Evolutionary conservation across 2,113 vertebrate genomes (phyloP).

Genomic region (Aplodontia rufa): DNA sequence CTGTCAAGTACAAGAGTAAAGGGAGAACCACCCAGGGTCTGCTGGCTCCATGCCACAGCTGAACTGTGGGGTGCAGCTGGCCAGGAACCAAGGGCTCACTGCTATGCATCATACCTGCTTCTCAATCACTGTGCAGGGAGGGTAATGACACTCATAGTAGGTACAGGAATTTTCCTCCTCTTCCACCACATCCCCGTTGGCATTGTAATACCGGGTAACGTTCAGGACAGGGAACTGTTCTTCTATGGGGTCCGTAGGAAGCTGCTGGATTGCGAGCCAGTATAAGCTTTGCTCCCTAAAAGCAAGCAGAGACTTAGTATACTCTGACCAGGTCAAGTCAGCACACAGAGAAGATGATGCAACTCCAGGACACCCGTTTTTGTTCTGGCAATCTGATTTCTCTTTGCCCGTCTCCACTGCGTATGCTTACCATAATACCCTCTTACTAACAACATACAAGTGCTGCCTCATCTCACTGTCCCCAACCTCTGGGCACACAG

Average conservation of each 20-base stretch:
- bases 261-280: slow-evolving; percentile 98
- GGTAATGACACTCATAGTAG: slow-evolving; percentile 99
- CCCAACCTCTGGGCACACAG: background rate
- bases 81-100: background rate
- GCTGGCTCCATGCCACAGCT: no score
- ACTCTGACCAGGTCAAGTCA: no score
- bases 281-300: slow-evolving; percentile 97
- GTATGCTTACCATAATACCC: fast-evolving
- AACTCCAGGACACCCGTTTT: background rate
- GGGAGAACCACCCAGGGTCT: background rate
- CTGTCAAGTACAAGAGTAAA: background rate
- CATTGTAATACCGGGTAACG: slow-evolving; percentile 97
- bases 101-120: slow-evolving; percentile 89
- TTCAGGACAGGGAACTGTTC: slow-evolving; percentile 97
- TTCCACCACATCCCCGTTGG: slow-evolving; percentile 97
- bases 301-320: background rate
- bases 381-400: background rate
- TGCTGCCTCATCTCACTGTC: background rate
- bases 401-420: background rate
- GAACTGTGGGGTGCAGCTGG: background rate
- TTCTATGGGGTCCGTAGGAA: slow-evolving; percentile 97
- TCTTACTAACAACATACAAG: background rate
- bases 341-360: fast-evolving
- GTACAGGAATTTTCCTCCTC: slow-evolving; percentile 98
- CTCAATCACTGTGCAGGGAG: slow-evolving; percentile 97